phyloP scores from a whole-genome alignment of 2,113 vertebrate genomes.

The Malurus elegans region DNA sequence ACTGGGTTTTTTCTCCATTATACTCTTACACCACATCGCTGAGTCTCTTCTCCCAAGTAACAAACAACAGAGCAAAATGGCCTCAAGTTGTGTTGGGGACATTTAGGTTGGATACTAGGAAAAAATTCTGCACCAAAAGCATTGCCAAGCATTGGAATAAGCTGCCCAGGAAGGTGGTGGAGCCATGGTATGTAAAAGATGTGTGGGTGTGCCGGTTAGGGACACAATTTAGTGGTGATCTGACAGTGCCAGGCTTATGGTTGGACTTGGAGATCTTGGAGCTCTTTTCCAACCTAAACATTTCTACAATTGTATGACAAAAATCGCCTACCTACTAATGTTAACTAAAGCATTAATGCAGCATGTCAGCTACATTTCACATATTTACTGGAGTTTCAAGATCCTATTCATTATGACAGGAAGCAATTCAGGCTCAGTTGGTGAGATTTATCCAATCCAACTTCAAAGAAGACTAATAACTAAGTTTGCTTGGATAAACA shows the following conservation, averaged over 20 bases:
- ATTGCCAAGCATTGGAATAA: neutral
- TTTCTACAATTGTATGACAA: neutral
- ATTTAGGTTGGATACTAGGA: neutral
- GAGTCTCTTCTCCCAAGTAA: neutral
- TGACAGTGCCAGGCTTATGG: neutral
- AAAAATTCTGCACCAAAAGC: neutral
- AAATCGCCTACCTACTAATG: neutral
- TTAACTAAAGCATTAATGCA: neutral
- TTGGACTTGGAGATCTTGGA: neutral
- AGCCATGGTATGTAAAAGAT: fast-evolving
- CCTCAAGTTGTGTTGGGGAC: neutral
- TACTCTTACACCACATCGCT: neutral
- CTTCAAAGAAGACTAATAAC: neutral
- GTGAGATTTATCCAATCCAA: neutral
- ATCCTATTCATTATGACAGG: neutral
- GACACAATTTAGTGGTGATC: neutral
- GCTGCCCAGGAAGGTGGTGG: neutral
- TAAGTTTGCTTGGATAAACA: neutral
- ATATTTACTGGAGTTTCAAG: neutral
- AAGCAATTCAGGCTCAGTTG: neutral
- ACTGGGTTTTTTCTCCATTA: neutral
- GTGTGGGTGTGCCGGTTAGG: neutral
- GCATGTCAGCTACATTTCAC: neutral
- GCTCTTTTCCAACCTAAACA: neutral
- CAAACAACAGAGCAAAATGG: neutral